Conservation (phyloP, 2,113 vertebrate genomes). For the Syngnathus floridae region DNA sequence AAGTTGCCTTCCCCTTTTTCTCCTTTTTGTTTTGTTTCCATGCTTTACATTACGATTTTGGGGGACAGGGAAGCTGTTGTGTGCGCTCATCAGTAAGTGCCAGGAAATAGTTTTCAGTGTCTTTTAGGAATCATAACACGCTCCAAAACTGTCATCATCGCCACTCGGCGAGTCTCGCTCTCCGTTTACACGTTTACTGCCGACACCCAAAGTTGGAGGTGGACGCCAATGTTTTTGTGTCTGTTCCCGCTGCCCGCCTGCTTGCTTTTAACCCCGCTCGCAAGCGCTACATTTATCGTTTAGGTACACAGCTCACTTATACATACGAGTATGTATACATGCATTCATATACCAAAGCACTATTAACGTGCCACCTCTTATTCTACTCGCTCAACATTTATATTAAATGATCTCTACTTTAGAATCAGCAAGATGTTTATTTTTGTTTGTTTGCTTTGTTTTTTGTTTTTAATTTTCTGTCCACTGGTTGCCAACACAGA, state of each 20-base stretch:
- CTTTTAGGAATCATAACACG: background rate
- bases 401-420: conserved; percentile 76
- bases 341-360: conserved; percentile 73
- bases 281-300: conserved; percentile 58
- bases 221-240: conserved; percentile 36
- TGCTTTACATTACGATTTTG: conserved; percentile 58
- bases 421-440: conserved; percentile 62
- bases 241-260: conserved; percentile 8
- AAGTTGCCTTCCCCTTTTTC: conserved; percentile 72
- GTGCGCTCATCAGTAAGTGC: background rate
- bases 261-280: conserved; percentile 35
- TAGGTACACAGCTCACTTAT: conserved; percentile 72
- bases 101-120: background rate
- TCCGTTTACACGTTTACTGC: conserved; percentile 48
- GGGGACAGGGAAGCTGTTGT: conserved; percentile 19
- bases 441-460: conserved; percentile 41
- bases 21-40: conserved; percentile 50
- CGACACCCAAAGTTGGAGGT: conserved; percentile 33
- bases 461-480: conserved; percentile 51
- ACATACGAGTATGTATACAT: conserved; percentile 72
- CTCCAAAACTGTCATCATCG: conserved; percentile 30
- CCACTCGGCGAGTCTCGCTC: conserved; percentile 43
- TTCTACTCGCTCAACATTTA: conserved; percentile 75
- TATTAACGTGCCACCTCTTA: conserved; percentile 71
- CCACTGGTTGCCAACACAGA: conserved; percentile 75